These are phyloP conservation scores for Mellilla xanthometata DNA, from an alignment of 2,888 invertebrate genomes.

Conservation along the genomic window DNA sequence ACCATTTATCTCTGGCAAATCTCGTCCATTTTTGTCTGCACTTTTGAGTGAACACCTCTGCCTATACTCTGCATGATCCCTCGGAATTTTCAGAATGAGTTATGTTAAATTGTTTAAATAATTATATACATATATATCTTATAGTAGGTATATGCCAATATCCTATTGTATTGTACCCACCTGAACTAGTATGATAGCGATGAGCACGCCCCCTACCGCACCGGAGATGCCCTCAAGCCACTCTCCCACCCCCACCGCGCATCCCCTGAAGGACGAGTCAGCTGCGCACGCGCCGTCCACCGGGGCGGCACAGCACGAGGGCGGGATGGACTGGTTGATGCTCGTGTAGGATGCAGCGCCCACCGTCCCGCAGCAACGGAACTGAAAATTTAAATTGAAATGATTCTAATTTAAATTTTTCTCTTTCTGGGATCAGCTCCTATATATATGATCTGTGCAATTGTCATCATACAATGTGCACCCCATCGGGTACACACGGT, in stretches of 20 bases:
- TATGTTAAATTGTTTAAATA: too few relatives aligned
- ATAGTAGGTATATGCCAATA: too few relatives aligned
- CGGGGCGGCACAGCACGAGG: slow-evolving; percentile 45
- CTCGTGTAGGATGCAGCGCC: slow-evolving; percentile 44
- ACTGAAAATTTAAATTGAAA: slow-evolving; percentile 39
- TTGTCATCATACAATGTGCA: too few relatives aligned
- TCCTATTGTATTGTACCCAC: slow-evolving; percentile 41
- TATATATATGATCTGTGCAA: too few relatives aligned
- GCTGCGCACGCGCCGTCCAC: not conserved
- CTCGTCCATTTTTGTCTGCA: not conserved
- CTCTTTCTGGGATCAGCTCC: too few relatives aligned
- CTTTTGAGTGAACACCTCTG: too few relatives aligned
- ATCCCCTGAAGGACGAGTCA: slow-evolving; percentile 42
- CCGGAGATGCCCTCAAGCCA: slow-evolving; percentile 52
- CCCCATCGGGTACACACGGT: too few relatives aligned
- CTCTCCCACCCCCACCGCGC: slow-evolving; percentile 34
- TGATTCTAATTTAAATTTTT: not conserved
- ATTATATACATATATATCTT: too few relatives aligned
- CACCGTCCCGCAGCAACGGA: slow-evolving; percentile 58
- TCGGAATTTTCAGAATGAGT: too few relatives aligned
- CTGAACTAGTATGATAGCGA: slow-evolving; percentile 50
- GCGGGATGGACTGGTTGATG: slow-evolving; percentile 34
- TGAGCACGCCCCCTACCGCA: slow-evolving; percentile 42
- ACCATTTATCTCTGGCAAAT: not conserved
- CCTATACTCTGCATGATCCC: too few relatives aligned